A percentile compares a stretch with the other conserved stretches of the same genome.
Conservation (phyloP, 2,888 invertebrate genomes). For the Pollenia griseotomentosa region DNA sequence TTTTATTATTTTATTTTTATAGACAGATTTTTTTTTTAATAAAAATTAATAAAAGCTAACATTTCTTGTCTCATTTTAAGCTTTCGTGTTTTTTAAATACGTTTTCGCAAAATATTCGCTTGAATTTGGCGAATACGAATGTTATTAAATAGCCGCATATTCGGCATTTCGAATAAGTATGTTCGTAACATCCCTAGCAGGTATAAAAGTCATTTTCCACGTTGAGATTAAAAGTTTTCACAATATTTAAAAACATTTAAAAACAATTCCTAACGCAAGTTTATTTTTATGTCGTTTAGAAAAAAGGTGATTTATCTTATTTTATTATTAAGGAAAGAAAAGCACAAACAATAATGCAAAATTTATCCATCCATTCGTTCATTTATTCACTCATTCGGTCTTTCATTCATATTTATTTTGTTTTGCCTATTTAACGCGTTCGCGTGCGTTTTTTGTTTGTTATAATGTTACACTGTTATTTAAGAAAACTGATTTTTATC, state of each 20-base stretch:
- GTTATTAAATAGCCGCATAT: too few species aligned
- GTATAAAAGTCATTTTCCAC: too few species aligned
- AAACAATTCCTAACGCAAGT: background rate
- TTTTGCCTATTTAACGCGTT: slow-evolving; percentile 54
- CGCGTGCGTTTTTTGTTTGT: slow-evolving; percentile 55
- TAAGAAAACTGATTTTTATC: slow-evolving; percentile 76
- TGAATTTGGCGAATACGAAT: too few species aligned
- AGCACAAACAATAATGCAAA: background rate
- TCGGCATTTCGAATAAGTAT: too few species aligned
- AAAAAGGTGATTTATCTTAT: slow-evolving; percentile 40
- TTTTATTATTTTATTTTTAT: too few species aligned
- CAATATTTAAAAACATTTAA: background rate
- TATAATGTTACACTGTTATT: slow-evolving; percentile 57
- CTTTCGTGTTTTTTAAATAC: too few species aligned
- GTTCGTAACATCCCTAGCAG: too few species aligned
- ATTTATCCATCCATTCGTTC: slow-evolving; percentile 8
- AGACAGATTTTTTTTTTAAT: too few species aligned
- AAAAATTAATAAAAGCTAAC: too few species aligned
- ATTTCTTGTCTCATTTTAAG: too few species aligned
- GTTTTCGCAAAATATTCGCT: too few species aligned
- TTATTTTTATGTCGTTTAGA: background rate
- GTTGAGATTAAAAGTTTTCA: too few species aligned
- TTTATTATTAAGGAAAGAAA: slow-evolving; percentile 23
- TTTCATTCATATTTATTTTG: slow-evolving; percentile 27
- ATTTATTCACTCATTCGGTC: background rate